Percentiles rank a stretch among this genome's conserved stretches.
Conservation (phyloP, 1,140 invertebrate species). For the Trissolcus basalis region DNA sequence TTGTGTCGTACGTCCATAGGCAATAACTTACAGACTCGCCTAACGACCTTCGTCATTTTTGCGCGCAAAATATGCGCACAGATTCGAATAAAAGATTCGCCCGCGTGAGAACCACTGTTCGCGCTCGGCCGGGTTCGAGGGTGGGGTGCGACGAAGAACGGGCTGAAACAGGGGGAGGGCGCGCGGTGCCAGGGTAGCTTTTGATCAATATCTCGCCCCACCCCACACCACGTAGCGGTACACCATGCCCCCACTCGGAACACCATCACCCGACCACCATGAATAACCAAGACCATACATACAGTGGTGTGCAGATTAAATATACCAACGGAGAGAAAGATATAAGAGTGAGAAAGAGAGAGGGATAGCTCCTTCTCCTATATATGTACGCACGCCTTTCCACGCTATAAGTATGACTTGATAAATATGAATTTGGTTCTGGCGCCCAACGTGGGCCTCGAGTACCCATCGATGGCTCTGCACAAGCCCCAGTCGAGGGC, state of each 20-base stretch:
- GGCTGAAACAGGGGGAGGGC: conserved; percentile 43
- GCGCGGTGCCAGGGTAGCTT: conserved; percentile 75
- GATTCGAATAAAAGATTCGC: conserved; percentile 46
- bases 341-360: conserved; percentile 4
- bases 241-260: conserved; percentile 67
- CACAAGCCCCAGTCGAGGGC: neutral
- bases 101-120: conserved; percentile 64
- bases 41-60: conserved; percentile 54
- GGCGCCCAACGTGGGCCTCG: conserved; percentile 9
- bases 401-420: conserved; percentile 1
- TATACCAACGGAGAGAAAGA: conserved; percentile 58
- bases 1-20: conserved; percentile 44
- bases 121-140: conserved; percentile 58
- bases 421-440: conserved; percentile 8
- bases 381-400: conserved; percentile 7
- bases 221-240: conserved; percentile 69
- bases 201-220: conserved; percentile 77
- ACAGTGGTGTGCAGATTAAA: conserved; percentile 69
- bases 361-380: conserved; percentile 8
- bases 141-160: conserved; percentile 32
- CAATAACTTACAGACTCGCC: conserved; percentile 53
- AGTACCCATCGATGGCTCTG: neutral
- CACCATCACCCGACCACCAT: conserved; percentile 72
- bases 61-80: conserved; percentile 30
- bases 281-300: conserved; percentile 74